phyloP scores from a whole-genome alignment of 1,140 invertebrate genomes.

The Tetranychus cinnabarinus region DNA sequence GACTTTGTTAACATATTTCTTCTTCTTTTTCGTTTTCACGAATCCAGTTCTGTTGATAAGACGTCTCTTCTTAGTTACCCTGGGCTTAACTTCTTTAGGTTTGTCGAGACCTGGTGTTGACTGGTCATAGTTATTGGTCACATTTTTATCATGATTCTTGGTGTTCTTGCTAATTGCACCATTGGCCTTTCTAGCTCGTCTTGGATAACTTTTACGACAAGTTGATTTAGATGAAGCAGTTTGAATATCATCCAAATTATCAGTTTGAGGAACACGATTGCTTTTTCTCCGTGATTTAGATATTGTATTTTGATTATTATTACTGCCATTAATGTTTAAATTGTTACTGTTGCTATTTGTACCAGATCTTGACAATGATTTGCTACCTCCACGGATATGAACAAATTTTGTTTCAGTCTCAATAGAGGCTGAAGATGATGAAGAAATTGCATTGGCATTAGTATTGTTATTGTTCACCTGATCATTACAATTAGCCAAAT shows the following conservation, averaged over 20 bases:
- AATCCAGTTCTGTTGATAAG: constrained; percentile 11
- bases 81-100: not conserved
- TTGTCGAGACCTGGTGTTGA: not conserved
- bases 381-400: not conserved
- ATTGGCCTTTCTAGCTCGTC: too few species aligned
- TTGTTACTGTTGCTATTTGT: not conserved
- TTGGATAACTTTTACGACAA: not conserved
- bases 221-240: not conserved
- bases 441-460: too few species aligned
- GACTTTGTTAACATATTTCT: not conserved
- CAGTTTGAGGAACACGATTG: not conserved
- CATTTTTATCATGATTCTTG: not conserved
- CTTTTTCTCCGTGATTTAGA: not conserved
- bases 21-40: constrained; percentile 9
- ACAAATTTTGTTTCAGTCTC: too few species aligned
- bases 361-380: not conserved
- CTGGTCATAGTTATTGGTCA: not conserved
- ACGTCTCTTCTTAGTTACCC: constrained; percentile 2
- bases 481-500: too few species aligned
- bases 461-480: too few species aligned
- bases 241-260: not conserved
- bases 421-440: too few species aligned
- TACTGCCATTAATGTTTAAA: not conserved
- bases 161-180: not conserved
- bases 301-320: not conserved